Conservation (phyloP, 2,113 vertebrate genomes). For the Lagenorhynchus albirostris region DNA sequence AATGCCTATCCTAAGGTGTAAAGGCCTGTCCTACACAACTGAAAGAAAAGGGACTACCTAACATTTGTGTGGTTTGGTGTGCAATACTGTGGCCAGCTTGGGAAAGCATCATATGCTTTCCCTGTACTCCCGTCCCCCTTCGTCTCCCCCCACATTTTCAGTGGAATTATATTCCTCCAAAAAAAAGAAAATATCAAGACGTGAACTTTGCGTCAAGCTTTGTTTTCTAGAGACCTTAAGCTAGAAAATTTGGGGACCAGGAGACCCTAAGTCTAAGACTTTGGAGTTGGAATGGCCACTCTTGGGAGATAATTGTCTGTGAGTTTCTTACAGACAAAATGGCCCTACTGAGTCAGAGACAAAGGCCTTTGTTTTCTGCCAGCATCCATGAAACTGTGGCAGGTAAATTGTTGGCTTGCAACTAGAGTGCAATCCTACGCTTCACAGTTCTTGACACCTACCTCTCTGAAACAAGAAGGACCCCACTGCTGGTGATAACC, state of each 20-base stretch:
- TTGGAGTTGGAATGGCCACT: background rate
- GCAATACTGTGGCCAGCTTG: background rate
- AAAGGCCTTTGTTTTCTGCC: background rate
- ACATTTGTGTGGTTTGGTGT: background rate
- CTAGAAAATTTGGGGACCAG: background rate
- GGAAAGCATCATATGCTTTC: background rate
- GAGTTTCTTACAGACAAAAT: background rate
- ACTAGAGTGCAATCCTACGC: background rate
- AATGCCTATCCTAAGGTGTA: background rate
- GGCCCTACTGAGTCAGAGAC: background rate
- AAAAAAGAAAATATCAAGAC: background rate
- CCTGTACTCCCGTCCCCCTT: background rate
- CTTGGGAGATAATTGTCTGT: background rate
- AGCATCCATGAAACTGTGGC: background rate
- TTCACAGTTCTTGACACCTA: background rate
- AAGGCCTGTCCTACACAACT: background rate
- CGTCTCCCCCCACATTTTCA: background rate
- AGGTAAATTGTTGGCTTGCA: background rate
- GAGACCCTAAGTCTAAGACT: background rate
- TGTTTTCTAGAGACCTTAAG: background rate
- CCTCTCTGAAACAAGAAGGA: background rate
- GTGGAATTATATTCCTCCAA: background rate
- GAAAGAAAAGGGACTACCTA: background rate
- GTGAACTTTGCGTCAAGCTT: background rate
- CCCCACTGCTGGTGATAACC: background rate